phyloP scores from a whole-genome alignment of 2,888 invertebrate genomes.

The Cryptocephalus primarius region DNA sequence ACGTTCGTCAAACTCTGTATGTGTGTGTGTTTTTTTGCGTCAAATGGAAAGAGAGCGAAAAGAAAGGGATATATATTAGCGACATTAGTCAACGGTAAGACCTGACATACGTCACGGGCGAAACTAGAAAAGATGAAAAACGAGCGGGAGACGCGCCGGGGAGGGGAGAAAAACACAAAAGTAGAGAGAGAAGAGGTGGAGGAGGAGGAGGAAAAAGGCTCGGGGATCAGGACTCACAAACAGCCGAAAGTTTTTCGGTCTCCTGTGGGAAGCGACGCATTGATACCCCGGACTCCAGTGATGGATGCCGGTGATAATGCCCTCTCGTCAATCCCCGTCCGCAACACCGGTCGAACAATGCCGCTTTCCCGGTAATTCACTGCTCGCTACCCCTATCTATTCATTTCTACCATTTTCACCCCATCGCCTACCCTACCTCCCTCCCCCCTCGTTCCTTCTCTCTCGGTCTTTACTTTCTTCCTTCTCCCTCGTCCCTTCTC shows the following conservation, averaged over 20 bases:
- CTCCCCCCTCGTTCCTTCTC: conserved; percentile 1
- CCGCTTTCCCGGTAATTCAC: conserved; percentile 36
- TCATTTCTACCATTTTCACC: conserved; percentile 15
- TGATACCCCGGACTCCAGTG: conserved; percentile 36
- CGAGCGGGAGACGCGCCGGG: conserved; percentile 30
- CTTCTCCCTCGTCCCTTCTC: not conserved
- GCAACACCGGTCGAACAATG: conserved; percentile 45
- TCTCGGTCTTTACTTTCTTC: not conserved
- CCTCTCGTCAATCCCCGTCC: conserved; percentile 43
- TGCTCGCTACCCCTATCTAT: conserved; percentile 34
- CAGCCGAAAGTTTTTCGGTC: conserved; percentile 29
- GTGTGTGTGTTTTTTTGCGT: not conserved
- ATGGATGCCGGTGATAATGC: conserved; percentile 44
- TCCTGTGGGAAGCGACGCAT: conserved; percentile 39
- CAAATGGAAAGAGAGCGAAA: not conserved
- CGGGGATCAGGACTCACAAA: conserved; percentile 30
- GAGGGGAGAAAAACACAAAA: conserved; percentile 30
- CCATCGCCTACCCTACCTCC: not conserved
- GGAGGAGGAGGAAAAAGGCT: conserved; percentile 4
- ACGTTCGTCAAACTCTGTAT: conserved; percentile 1
- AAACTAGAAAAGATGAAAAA: conserved; percentile 40
- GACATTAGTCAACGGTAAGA: conserved; percentile 33
- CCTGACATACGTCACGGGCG: conserved; percentile 38
- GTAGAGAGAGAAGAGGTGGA: conserved; percentile 7
- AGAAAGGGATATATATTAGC: conserved; percentile 5